Conservation (phyloP, 2,113 vertebrate genomes). For the Cygnus atratus region DNA sequence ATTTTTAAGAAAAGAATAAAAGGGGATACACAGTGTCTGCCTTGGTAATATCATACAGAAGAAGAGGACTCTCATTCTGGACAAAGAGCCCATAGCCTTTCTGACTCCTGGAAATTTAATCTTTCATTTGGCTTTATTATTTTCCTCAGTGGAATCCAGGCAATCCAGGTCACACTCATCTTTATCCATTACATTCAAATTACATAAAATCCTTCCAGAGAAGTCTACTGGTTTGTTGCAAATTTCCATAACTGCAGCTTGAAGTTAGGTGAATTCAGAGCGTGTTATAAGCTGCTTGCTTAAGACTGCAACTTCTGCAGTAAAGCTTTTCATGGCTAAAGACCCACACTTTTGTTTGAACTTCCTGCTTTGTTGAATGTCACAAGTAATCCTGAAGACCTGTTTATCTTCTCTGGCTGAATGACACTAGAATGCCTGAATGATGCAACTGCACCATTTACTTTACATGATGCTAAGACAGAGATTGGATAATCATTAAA, state of each 20-base stretch:
- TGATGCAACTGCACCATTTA: not conserved
- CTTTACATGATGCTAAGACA: not conserved
- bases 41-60: not conserved
- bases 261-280: not conserved
- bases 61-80: not conserved
- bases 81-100: not conserved
- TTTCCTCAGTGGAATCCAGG: slow-evolving; percentile 12
- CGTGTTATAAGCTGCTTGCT: not conserved
- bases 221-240: not conserved
- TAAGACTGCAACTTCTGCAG: not conserved
- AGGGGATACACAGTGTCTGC: not conserved
- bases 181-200: not conserved
- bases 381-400: not conserved
- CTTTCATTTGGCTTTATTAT: slow-evolving; percentile 8
- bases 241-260: not conserved
- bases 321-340: not conserved
- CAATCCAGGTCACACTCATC: slow-evolving; percentile 8
- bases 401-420: not conserved
- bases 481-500: not conserved
- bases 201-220: not conserved
- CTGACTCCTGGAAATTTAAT: slow-evolving; percentile 27
- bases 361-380: not conserved
- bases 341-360: not conserved
- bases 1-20: not conserved
- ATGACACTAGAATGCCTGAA: not conserved